A percentile compares a stretch with the other conserved stretches of the same genome.
phyloP scores from a whole-genome alignment of 2,888 invertebrate genomes.

The Sphaeridia pumilis region DNA sequence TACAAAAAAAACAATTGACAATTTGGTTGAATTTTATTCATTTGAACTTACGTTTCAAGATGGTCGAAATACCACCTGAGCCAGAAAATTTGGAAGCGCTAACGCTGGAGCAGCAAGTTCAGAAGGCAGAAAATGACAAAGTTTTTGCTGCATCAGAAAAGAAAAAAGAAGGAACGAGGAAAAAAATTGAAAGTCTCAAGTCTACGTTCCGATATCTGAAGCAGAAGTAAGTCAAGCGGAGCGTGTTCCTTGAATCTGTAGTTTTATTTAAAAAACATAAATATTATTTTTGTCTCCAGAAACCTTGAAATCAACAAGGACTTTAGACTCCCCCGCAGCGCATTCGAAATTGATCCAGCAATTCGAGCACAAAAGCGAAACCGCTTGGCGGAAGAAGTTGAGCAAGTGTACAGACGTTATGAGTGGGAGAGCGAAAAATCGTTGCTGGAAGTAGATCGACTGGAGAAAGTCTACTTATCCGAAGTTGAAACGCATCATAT shows the following conservation, averaged over 20 bases:
- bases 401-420: conserved; percentile 52
- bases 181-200: conserved; percentile 42
- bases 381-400: conserved; percentile 50
- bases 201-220: conserved; percentile 23
- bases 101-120: conserved; percentile 55
- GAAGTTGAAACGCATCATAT: conserved; percentile 55
- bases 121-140: conserved; percentile 53
- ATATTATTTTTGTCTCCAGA: too few relatives aligned
- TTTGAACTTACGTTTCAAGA: too few relatives aligned
- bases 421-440: conserved; percentile 61
- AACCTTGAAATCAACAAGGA: conserved; percentile 52
- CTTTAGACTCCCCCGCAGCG: conserved; percentile 48
- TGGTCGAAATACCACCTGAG: too few relatives aligned
- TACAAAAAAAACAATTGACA: too few relatives aligned
- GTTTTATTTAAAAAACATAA: too few relatives aligned
- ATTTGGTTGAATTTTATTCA: too few relatives aligned
- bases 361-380: conserved; percentile 52
- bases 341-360: conserved; percentile 55
- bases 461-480: conserved; percentile 54
- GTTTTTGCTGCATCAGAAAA: conserved; percentile 52
- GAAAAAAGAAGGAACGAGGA: conserved; percentile 45
- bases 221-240: conserved; percentile 21
- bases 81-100: too few relatives aligned
- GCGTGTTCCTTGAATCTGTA: too few relatives aligned
- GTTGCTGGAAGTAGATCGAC: conserved; percentile 49